Evolutionary conservation across 2,888 invertebrate species (phyloP), one percentile per base, ranked within the genome.

Genomic region (Myopa testacea): DNA sequence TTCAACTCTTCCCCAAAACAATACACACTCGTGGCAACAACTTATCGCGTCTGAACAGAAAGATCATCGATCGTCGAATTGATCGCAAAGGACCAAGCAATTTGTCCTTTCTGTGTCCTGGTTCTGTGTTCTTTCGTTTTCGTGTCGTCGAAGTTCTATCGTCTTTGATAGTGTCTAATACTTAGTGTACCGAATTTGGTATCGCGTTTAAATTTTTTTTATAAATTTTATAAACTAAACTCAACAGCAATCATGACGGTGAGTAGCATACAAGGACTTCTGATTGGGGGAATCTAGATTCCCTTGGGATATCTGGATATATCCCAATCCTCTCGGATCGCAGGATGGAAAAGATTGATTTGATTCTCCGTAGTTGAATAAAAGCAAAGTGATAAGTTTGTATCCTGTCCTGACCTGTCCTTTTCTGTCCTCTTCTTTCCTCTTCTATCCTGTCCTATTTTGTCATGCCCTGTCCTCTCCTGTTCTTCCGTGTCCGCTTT

Each of bases 1-100:
- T 81, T 78, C 79, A 80, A 81, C 82, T 79, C 10, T 80, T 78
- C 80, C 80, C 80, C 80, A 81, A 81, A 78, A 81, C 79, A 82
- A 45, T 50, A 40, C 73, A 70, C 70, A 50, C 19, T 70, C 70
- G 34, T 55, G 14, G n/a, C 19, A n/a, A 69, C 0, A 63, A n/a
- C 71, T 68, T 37, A 37, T 40, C 19, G 50, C 26, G 19, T 58
- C 34, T 50, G 12, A 74, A 26, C 45, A 10, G 26, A 40, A 62
- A 45, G 26, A 63, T 38, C 14, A 7, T 65, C 65, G 34, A 65
- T 37, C 65, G 62, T 63, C 26, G 26, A 16, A 16, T 52, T 67
- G 45, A 58, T 69, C 75, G 75, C 60, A 68, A 75, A 75, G 75
- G 75, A 75, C 68, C 65, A 16, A 16, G 50, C 50, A 52, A 0